Conservation (phyloP, 2,797 vertebrate genomes). For the Phrynocephalus vlangalii region DNA sequence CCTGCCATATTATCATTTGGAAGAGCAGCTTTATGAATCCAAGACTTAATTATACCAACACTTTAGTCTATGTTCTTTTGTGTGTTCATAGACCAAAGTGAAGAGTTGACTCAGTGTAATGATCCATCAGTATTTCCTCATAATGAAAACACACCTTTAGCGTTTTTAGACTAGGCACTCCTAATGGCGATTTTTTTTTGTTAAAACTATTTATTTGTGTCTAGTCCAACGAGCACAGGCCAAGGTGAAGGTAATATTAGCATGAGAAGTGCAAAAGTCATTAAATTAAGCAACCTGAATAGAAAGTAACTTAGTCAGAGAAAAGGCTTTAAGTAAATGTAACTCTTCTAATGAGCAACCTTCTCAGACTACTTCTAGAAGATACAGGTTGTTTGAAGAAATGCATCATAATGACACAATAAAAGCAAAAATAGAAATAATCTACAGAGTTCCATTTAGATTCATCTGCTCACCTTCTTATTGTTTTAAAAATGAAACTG, state of each 20-base stretch:
- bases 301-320: conserved; percentile 45
- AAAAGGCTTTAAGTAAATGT: conserved; percentile 52
- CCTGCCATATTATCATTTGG: conserved; percentile 27
- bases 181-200: conserved; percentile 26
- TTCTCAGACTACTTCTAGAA: conserved; percentile 20
- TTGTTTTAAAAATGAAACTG: no score
- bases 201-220: conserved; percentile 42
- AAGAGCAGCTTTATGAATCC: conserved; percentile 14
- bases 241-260: conserved; percentile 57
- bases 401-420: background rate
- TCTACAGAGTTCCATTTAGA: no score
- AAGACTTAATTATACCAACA: conserved; percentile 20
- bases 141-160: conserved; percentile 5
- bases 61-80: background rate
- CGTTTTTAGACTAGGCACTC: conserved; percentile 33
- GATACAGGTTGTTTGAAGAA: conserved; percentile 6
- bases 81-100: background rate
- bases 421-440: background rate
- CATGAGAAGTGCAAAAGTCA: conserved; percentile 44
- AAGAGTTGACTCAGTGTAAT: background rate
- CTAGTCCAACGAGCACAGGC: conserved; percentile 18
- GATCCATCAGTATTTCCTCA: conserved; percentile 13
- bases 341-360: conserved; percentile 44
- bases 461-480: no score
- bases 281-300: background rate